Conservation (phyloP, 2,888 invertebrate genomes). For the Tuberolachnus salignus region DNA sequence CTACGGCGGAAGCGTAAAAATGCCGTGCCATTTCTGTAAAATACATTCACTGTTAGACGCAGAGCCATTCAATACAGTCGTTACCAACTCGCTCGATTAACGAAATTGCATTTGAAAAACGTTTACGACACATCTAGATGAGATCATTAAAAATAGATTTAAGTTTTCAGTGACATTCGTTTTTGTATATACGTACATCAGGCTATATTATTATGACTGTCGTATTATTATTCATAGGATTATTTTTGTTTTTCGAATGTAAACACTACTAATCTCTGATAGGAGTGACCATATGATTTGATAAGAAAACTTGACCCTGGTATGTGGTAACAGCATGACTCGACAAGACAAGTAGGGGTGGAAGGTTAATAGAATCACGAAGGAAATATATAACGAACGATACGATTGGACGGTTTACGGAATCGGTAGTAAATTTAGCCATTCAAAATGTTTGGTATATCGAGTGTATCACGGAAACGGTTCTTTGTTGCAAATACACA, state of each 20-base stretch:
- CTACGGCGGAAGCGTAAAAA: conserved; percentile 28
- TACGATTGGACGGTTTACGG: neutral
- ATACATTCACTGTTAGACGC: conserved; percentile 20
- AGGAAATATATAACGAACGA: neutral
- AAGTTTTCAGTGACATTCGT: conserved; percentile 9
- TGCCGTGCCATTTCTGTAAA: conserved; percentile 50
- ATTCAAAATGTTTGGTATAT: too few relatives aligned
- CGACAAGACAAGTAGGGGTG: too few relatives aligned
- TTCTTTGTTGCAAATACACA: too few relatives aligned
- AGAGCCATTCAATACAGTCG: conserved; percentile 41
- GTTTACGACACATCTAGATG: conserved; percentile 12
- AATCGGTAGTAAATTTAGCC: neutral
- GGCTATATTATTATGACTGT: neutral
- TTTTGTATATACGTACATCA: neutral
- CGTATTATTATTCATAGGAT: neutral
- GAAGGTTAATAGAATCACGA: neutral
- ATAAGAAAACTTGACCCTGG: neutral
- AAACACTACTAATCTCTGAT: conserved; percentile 7
- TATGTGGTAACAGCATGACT: neutral
- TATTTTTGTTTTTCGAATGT: conserved; percentile 7
- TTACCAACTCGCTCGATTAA: neutral
- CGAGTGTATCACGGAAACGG: too few relatives aligned
- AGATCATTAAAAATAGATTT: conserved; percentile 28
- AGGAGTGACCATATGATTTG: conserved; percentile 11
- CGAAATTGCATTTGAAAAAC: conserved; percentile 12